phyloP scores from a whole-genome alignment of 2,888 invertebrate species.

The Acleris cristana region DNA sequence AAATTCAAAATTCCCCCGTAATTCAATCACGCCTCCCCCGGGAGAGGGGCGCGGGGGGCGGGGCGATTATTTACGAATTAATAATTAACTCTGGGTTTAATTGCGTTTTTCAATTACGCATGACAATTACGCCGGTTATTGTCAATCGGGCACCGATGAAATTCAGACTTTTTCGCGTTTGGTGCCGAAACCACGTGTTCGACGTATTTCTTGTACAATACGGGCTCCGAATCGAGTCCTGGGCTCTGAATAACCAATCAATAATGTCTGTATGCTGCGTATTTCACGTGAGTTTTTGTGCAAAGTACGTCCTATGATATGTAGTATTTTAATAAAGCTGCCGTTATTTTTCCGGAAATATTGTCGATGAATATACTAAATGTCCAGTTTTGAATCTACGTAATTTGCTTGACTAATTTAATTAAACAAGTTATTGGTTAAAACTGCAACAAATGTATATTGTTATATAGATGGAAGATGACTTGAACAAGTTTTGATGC shows the following conservation, averaged over 20 bases:
- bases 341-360: neutral
- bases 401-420: no score
- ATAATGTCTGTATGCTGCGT: constrained; percentile 20
- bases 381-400: no score
- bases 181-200: no score
- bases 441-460: no score
- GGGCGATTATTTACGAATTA: constrained; percentile 83
- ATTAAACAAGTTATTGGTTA: no score
- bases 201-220: no score
- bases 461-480: no score
- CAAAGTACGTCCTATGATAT: neutral
- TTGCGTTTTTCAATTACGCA: constrained; percentile 83
- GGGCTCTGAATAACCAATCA: neutral
- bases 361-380: neutral
- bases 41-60: constrained; percentile 59
- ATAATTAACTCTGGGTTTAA: constrained; percentile 81
- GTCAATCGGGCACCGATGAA: constrained; percentile 47
- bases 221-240: no score
- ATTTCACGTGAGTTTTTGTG: constrained; percentile 19
- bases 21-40: constrained; percentile 77
- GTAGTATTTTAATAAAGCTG: neutral
- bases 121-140: constrained; percentile 71
- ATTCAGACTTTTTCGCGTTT: constrained; percentile 50
- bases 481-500: no score
- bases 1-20: constrained; percentile 81